Evolutionary conservation across 2,888 invertebrate species (phyloP).

Genomic region (Drosophila demipolita): DNA sequence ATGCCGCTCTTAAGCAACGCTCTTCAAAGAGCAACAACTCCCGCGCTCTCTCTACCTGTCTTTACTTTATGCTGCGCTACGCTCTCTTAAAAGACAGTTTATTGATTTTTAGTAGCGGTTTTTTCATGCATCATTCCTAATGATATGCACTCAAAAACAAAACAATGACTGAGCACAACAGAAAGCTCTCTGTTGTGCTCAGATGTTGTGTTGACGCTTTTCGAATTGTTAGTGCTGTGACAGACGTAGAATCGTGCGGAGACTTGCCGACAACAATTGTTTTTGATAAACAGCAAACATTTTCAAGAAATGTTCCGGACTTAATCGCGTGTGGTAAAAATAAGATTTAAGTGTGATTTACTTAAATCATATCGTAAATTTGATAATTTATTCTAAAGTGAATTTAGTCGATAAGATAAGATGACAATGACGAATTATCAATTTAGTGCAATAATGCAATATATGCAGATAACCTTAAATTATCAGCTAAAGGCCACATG

Average conservation of each 20-base stretch:
- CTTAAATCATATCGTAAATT: background rate
- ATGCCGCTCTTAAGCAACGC: conserved; percentile 21
- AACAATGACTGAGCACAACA: conserved; percentile 29
- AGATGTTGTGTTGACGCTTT: conserved; percentile 28
- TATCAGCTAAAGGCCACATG: background rate
- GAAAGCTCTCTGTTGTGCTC: conserved; percentile 47
- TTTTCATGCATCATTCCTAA: conserved; percentile 3
- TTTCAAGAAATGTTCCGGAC: background rate
- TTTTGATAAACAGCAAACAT: conserved; percentile 15
- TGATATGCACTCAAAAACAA: conserved; percentile 20
- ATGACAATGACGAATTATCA: conserved; percentile 31
- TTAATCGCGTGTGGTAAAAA: background rate
- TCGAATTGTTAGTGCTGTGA: conserved; percentile 52
- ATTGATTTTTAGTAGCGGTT: conserved; percentile 64
- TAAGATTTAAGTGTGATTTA: conserved; percentile 4
- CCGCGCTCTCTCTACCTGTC: background rate
- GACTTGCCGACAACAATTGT: background rate
- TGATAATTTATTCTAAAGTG: background rate
- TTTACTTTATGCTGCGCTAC: conserved; percentile 2
- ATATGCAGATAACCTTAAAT: background rate
- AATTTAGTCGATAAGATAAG: conserved; percentile 33
- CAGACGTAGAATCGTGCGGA: conserved; percentile 49
- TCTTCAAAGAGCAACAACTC: conserved; percentile 9
- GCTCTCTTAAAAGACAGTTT: conserved; percentile 24
- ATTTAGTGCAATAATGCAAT: background rate